phyloP scores from a whole-genome alignment of 2,888 invertebrate species.

The Caenorhabditis zanzibari region DNA sequence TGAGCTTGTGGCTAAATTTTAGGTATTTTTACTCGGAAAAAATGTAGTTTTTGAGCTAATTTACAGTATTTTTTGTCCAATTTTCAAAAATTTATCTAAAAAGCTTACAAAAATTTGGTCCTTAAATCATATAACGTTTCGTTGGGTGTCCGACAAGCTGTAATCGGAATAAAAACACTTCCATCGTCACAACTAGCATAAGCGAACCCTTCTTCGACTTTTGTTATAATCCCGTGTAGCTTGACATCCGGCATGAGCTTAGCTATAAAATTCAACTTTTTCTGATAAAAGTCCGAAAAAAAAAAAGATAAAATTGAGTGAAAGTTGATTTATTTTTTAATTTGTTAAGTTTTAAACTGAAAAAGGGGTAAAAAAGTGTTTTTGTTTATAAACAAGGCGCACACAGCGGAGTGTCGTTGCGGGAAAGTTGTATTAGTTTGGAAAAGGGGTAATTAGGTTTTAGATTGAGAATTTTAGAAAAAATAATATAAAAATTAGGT shows the following conservation, averaged over 20 bases:
- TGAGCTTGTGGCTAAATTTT: too few relatives aligned
- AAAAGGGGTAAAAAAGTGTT: too few relatives aligned
- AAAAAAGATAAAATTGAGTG: not conserved
- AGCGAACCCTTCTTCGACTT: conserved; percentile 38
- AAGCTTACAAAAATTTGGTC: conserved; percentile 36
- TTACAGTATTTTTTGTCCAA: not conserved
- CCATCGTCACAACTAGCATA: conserved; percentile 29
- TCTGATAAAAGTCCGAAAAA: not conserved
- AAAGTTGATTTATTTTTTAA: not conserved
- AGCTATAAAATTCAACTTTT: conserved; percentile 6
- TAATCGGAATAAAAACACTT: conserved; percentile 44
- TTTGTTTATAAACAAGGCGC: not conserved
- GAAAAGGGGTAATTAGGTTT: not conserved
- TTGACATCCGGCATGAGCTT: not conserved
- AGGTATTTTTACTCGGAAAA: too few relatives aligned
- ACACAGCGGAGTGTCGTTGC: too few relatives aligned
- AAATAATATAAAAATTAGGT: too few relatives aligned
- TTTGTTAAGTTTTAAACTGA: not conserved
- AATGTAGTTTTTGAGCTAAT: too few relatives aligned
- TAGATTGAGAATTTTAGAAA: too few relatives aligned
- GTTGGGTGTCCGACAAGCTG: not conserved
- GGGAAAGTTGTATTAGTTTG: not conserved
- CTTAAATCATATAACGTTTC: conserved; percentile 4
- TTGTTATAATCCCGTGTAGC: conserved; percentile 21
- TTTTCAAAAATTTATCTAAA: conserved; percentile 9